Base-by-base conservation (phyloP, 2,888 invertebrate species). In the Netelia melanura region DNA sequence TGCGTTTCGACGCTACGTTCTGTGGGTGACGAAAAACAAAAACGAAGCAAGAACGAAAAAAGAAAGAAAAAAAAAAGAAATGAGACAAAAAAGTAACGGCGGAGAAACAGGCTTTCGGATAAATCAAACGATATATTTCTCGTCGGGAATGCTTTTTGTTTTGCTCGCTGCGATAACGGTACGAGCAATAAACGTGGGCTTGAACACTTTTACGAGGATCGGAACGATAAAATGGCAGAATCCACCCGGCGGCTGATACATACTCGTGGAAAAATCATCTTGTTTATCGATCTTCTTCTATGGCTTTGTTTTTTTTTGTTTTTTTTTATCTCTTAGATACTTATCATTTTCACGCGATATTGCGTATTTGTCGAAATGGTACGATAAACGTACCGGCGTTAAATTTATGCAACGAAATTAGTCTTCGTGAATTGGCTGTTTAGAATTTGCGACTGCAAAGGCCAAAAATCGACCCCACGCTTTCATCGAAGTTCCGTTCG, bases 41-140 rank as follows among this genome's bases (percentile, higher is more conserved):
- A 14, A 17, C 3, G 6, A 30, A 30, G 25, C 25, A 30, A 30
- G 3, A 30, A 30, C 0, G 6, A 23, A 8, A 21, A 5, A n/a
- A 14, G 1, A 38, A 3, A n/a, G 38, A 25, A 52, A 67, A 67
- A 67, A 17, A 68, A 68, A 25, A 68, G 52, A 5, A 44, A 62
- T n/a, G 58, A 62, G 48, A 75, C 30, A 68, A 43, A 62, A 54
- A 54, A 56, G 9, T 17, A 17, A 75, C 30, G 65, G 43, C 38
- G 56, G 83, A 61, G 64, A 56, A 81, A 68, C 81, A 81, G 72
- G 70, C 81, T 83, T 82, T 77, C 67, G 79, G 86, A 89, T 89
- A 89, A 89, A 89, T 89, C 89, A 89, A 88, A 84, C 80, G 86
- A 87, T 88, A 80, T 86, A 84, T 84, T 81, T 84, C 77, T 84